Percentiles rank a stretch among this genome's conserved stretches.
Evolutionary conservation across 2,797 vertebrate species (phyloP).

Genomic region (Paramormyrops hopkinsi): DNA sequence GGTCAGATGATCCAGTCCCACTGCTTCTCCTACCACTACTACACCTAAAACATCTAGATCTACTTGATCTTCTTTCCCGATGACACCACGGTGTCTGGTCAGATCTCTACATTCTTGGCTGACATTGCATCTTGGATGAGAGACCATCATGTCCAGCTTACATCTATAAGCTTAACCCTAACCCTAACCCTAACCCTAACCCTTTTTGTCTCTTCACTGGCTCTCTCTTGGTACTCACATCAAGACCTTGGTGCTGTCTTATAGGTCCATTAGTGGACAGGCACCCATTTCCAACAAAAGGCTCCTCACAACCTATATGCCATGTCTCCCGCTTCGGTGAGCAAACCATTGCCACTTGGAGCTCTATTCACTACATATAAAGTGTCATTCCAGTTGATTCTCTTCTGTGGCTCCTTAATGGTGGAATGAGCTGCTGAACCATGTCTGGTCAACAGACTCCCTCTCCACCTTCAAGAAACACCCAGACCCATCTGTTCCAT

Average conservation of each 20-base stretch:
- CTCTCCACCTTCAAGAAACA: neutral
- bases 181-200: no score
- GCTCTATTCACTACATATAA: no score
- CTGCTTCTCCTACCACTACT: neutral
- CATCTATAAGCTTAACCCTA: neutral
- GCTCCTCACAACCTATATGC: neutral
- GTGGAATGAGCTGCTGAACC: no score
- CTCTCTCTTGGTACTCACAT: neutral
- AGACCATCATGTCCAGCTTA: neutral
- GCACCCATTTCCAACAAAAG: neutral
- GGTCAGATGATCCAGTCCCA: neutral
- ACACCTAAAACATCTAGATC: neutral
- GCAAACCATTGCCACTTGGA: no score
- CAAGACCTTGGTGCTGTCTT: neutral
- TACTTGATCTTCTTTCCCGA: neutral
- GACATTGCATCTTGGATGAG: neutral
- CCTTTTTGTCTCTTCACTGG: neutral
- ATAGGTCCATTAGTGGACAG: neutral
- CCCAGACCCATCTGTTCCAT: neutral
- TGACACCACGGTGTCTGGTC: neutral
- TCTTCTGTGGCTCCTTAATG: no score
- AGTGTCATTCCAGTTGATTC: no score
- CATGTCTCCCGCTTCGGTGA: no score
- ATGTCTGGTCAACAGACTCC: neutral
- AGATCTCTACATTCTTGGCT: neutral